These are phyloP conservation scores for Heliornis fulica DNA, from an alignment of 2,113 vertebrate species.

Conservation along the genomic window DNA sequence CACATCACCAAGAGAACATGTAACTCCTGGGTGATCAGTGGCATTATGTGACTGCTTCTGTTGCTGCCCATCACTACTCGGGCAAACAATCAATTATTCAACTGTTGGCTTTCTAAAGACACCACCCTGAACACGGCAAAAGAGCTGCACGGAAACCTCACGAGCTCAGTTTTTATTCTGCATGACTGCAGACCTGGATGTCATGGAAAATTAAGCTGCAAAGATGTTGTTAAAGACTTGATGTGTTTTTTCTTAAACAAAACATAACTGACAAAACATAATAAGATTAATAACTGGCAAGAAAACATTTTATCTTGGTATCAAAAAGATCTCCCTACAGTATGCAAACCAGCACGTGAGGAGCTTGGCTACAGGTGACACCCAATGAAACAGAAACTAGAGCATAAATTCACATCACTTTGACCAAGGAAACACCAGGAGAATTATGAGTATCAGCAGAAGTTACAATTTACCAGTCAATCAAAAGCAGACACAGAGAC, in stretches of 20 bases:
- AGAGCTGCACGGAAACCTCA: not conserved
- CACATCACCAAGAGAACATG: not conserved
- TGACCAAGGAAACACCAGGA: not conserved
- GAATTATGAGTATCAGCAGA: not conserved
- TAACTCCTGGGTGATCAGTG: slow-evolving; percentile 2
- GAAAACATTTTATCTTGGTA: not conserved
- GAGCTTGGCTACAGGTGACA: not conserved
- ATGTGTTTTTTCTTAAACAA: not conserved
- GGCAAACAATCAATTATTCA: slow-evolving; percentile 7
- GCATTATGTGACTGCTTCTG: not conserved
- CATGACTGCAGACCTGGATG: not conserved
- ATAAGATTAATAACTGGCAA: not conserved
- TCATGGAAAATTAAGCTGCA: not conserved
- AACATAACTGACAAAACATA: not conserved
- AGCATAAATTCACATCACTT: not conserved
- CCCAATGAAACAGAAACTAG: not conserved
- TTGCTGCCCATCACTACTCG: slow-evolving; percentile 1
- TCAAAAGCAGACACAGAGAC: not conserved
- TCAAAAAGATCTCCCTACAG: not conserved
- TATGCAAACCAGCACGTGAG: not conserved
- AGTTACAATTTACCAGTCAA: not conserved
- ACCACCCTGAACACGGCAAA: not conserved
- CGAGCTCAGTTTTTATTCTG: not conserved
- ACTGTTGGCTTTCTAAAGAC: not conserved
- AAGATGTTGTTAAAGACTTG: not conserved